Conservation (phyloP, 2,888 invertebrate species). For the Sussaba pulchella region DNA sequence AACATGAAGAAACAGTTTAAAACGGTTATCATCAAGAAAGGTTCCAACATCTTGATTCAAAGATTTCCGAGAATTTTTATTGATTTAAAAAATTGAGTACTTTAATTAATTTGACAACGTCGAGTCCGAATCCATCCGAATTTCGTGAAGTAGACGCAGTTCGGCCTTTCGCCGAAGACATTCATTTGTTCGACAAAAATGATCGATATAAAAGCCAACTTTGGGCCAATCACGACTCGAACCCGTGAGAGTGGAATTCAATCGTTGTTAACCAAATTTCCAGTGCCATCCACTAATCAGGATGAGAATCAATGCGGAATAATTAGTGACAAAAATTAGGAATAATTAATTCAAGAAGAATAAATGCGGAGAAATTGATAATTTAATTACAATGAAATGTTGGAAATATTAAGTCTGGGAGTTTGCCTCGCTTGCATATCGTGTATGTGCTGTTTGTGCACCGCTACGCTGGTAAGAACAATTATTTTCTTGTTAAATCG, state of each 20-base stretch:
- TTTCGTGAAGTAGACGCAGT: conserved; percentile 3
- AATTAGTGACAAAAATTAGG: too few relatives aligned
- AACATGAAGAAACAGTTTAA: conserved; percentile 78
- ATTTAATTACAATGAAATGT: conserved; percentile 40
- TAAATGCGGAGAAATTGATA: conserved; percentile 6
- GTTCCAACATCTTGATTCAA: conserved; percentile 71
- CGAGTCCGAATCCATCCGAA: conserved; percentile 7
- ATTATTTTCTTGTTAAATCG: neutral
- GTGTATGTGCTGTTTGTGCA: conserved; percentile 63
- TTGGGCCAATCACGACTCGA: neutral
- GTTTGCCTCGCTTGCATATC: conserved; percentile 65
- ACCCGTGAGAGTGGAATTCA: neutral
- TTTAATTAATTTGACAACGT: conserved; percentile 15
- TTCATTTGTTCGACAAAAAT: conserved; percentile 28
- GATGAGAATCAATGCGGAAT: too few relatives aligned
- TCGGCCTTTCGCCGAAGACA: neutral
- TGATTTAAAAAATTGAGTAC: conserved; percentile 47
- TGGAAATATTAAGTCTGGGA: conserved; percentile 54
- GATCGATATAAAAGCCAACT: conserved; percentile 19
- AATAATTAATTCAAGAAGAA: conserved; percentile 3
- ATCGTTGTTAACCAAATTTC: conserved; percentile 49
- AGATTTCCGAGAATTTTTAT: conserved; percentile 16
- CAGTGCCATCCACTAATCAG: neutral
- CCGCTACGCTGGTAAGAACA: conserved; percentile 59
- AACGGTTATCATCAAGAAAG: conserved; percentile 74